These are phyloP conservation scores for Dione juno DNA, from an alignment of 2,888 invertebrate genomes.

Conservation along the genomic window DNA sequence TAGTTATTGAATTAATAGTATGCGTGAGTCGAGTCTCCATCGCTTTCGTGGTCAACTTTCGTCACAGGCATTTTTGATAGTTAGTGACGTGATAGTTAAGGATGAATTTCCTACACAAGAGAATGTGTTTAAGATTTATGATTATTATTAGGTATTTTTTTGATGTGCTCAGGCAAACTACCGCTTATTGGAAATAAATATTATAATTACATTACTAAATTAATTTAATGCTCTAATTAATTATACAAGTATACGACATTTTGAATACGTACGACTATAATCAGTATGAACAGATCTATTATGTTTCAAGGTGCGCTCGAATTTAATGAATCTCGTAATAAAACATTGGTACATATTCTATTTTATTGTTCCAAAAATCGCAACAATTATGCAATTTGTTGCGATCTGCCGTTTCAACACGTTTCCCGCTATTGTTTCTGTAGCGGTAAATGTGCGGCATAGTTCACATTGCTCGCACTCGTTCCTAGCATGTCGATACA, in stretches of 20 bases:
- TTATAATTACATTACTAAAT: background rate
- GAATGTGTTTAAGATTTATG: no score
- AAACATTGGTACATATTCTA: constrained; percentile 16
- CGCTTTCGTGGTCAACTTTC: no score
- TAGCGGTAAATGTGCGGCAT: constrained; percentile 16
- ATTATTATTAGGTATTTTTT: no score
- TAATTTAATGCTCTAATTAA: background rate
- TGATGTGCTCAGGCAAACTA: background rate
- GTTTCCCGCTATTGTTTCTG: constrained; percentile 45
- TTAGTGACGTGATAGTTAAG: no score
- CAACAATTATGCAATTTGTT: constrained; percentile 42
- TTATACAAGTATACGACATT: constrained; percentile 6
- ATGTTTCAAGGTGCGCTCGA: constrained; percentile 1
- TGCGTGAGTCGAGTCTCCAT: no score
- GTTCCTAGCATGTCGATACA: constrained; percentile 11
- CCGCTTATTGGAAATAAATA: background rate
- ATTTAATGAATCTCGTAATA: constrained; percentile 21
- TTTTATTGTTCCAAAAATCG: constrained; percentile 33
- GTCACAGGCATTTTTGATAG: no score
- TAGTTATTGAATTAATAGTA: no score
- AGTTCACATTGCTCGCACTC: constrained; percentile 24
- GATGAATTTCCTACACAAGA: no score
- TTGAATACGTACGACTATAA: background rate
- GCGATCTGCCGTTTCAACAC: constrained; percentile 43
- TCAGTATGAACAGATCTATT: constrained; percentile 9